Evolutionary conservation across 1,140 invertebrate species (phyloP).

Genomic region (Meteorus sp.): DNA sequence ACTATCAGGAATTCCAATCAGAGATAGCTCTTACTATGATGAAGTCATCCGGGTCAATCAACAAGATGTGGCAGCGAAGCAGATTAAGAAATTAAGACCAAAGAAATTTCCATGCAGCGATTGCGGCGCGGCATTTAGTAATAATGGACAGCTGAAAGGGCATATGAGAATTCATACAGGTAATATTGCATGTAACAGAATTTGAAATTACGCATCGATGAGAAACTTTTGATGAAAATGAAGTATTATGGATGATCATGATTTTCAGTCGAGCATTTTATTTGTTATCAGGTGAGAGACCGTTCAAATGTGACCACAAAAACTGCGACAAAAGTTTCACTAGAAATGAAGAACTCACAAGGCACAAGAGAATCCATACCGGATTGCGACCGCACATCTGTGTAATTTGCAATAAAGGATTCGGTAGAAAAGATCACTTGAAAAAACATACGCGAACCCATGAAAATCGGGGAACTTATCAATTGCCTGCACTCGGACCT

Average conservation of each 20-base stretch:
- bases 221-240: neutral
- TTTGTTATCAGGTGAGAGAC: conserved; percentile 72
- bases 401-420: conserved; percentile 78
- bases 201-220: neutral
- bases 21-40: conserved; percentile 29
- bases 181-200: conserved; percentile 44
- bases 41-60: conserved; percentile 41
- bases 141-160: conserved; percentile 90
- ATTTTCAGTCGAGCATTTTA: conserved; percentile 16
- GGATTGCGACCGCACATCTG: conserved; percentile 81
- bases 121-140: conserved; percentile 88
- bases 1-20: conserved; percentile 1
- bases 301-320: conserved; percentile 81
- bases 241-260: neutral
- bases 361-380: conserved; percentile 89
- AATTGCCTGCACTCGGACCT: conserved; percentile 30
- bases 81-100: conserved; percentile 73
- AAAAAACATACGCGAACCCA: conserved; percentile 83
- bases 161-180: conserved; percentile 91
- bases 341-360: conserved; percentile 88
- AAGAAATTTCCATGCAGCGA: conserved; percentile 88
- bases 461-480: conserved; percentile 41
- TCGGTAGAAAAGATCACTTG: conserved; percentile 86
- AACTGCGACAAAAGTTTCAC: conserved; percentile 89
- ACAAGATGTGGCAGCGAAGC: conserved; percentile 45